phyloP scores from a whole-genome alignment of 2,888 invertebrate species.

The Philereme vetulata region DNA sequence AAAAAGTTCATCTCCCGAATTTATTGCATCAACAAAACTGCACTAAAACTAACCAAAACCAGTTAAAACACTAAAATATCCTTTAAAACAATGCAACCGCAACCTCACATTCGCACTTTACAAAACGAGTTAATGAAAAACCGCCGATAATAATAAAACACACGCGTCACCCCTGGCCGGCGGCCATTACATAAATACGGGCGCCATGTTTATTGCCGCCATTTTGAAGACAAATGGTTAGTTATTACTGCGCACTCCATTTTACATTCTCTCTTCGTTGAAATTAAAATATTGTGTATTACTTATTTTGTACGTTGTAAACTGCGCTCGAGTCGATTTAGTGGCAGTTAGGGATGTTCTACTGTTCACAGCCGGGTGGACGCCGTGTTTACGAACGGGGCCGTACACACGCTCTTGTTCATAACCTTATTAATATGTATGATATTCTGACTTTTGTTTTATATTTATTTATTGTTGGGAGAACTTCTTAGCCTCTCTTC shows the following conservation, averaged over 20 bases:
- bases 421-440: neutral
- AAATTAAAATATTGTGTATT: slow-evolving; percentile 83
- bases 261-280: slow-evolving; percentile 79
- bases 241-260: slow-evolving; percentile 81
- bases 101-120: slow-evolving; percentile 49
- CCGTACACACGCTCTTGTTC: slow-evolving; percentile 5
- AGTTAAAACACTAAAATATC: slow-evolving; percentile 41
- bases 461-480: no score
- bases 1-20: slow-evolving; percentile 30
- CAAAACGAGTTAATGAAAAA: slow-evolving; percentile 72
- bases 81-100: slow-evolving; percentile 35
- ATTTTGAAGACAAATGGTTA: slow-evolving; percentile 84
- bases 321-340: slow-evolving; percentile 77
- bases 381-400: slow-evolving; percentile 31
- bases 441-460: no score
- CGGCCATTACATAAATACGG: slow-evolving; percentile 83
- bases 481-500: no score
- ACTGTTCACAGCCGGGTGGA: slow-evolving; percentile 54
- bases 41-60: slow-evolving; percentile 37
- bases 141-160: slow-evolving; percentile 74
- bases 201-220: slow-evolving; percentile 82
- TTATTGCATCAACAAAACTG: slow-evolving; percentile 28
- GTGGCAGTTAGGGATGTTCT: slow-evolving; percentile 55
- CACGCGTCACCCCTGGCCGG: slow-evolving; percentile 75
- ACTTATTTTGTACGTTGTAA: slow-evolving; percentile 73